Evolutionary conservation across 2,888 invertebrate species (phyloP), one percentile per base, ranked within the genome.

Genomic region (Apodemia mormo): DNA sequence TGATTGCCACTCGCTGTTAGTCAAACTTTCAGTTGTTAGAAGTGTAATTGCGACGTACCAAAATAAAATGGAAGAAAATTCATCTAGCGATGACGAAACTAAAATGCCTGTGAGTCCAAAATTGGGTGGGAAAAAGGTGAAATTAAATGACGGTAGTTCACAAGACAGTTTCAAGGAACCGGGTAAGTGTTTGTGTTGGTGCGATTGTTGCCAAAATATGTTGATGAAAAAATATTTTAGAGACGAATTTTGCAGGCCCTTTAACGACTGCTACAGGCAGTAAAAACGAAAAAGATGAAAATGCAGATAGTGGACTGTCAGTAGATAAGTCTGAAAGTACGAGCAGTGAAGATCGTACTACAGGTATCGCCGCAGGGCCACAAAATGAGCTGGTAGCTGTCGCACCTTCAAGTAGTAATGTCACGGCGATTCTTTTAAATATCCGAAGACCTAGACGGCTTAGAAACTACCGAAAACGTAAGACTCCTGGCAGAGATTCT

Each of bases 241-340:
- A 81, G 84, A 79, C 82, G 82, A 79, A 77, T 81, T 77, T 79
- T 79, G 80, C 49, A 65, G 49, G 65, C 67, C 61, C 56, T 66
- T 68, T 66, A 61, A 65, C 40, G 29, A 40, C 68, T 78, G 80
- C 76, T 49, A 74, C 78, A 68, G 75, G 74, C 52, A 77, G 75
- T 69, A 79, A 77, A 73, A 77, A 74, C 37, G 74, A 80, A 56
- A 81, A 83, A 71, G 88, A 92, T 73, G 92, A 92, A 68, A 92
- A 90, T 82, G 85, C 84, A 33, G 93, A 93, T 70, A 93, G 93
- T 77, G 93, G 92, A 7, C 83, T 93, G 37, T 90, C 89, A 6
- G 90, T 88, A 3, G 93, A 92, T 74, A 93, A 92, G 74, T 92
- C 92, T n/a, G 93, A 92, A 76, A 91, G 90, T 73, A 89, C 89